phyloP scores from a whole-genome alignment of 2,797 vertebrate genomes.

The Anguilla obscura region DNA sequence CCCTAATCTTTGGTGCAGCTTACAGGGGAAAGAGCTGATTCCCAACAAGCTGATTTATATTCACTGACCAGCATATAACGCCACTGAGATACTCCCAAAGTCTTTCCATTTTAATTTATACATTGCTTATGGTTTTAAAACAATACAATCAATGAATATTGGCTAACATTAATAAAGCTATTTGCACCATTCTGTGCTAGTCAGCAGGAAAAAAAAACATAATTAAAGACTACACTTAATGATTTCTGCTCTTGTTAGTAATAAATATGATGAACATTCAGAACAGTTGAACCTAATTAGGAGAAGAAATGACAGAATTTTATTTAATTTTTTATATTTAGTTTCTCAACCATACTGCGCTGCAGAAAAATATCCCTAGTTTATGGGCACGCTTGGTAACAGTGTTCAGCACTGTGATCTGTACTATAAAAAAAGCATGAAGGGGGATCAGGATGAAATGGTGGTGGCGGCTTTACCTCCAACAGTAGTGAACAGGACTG shows the following conservation, averaged over 20 bases:
- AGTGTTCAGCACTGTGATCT: constrained; percentile 19
- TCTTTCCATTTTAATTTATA: not conserved
- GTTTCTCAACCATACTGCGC: not conserved
- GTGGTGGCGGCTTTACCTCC: constrained; percentile 70
- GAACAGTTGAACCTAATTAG: constrained; percentile 1
- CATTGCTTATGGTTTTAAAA: not conserved
- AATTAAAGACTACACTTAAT: not conserved
- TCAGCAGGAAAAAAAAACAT: not conserved
- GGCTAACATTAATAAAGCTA: not conserved
- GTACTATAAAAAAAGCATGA: constrained; percentile 11
- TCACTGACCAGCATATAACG: not conserved
- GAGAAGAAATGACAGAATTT: not conserved
- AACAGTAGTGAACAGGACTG: constrained; percentile 73
- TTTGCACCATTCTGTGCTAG: not conserved
- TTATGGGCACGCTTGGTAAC: not conserved
- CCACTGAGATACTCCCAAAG: not conserved
- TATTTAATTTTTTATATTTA: not conserved
- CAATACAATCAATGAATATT: not conserved
- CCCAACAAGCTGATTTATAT: not conserved
- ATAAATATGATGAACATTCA: not conserved
- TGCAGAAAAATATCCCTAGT: not conserved
- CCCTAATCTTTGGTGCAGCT: not conserved
- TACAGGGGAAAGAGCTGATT: not conserved
- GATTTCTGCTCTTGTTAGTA: not conserved
- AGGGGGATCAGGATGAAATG: constrained; percentile 65